phyloP scores from a whole-genome alignment of 1,140 invertebrate genomes.

The Capitella teleta region DNA sequence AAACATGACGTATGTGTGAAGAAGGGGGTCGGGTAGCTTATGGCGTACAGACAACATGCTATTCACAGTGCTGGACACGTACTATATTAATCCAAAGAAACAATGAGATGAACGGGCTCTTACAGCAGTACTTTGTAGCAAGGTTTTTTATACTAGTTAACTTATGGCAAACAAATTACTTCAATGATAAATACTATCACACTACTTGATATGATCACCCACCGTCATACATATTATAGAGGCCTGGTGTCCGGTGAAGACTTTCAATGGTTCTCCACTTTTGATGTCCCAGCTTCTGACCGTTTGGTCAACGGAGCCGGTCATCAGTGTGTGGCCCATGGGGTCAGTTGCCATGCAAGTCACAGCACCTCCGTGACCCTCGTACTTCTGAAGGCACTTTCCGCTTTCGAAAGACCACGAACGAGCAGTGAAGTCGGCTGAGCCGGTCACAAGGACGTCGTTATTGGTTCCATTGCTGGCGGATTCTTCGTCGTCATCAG shows the following conservation, averaged over 20 bases:
- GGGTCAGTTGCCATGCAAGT: constrained; percentile 45
- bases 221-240: constrained; percentile 46
- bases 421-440: constrained; percentile 44
- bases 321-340: constrained; percentile 41
- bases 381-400: constrained; percentile 40
- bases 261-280: constrained; percentile 37
- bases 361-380: constrained; percentile 44
- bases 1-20: no score
- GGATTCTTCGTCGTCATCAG: constrained; percentile 27
- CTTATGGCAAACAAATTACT: no score
- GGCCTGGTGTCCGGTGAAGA: constrained; percentile 45
- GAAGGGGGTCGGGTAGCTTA: no score
- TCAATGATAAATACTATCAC: no score
- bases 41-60: no score
- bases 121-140: no score
- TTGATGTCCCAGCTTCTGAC: constrained; percentile 45
- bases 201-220: no score
- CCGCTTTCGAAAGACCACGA: constrained; percentile 47
- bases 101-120: no score
- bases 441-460: constrained; percentile 45
- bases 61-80: no score
- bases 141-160: no score
- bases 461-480: constrained; percentile 22
- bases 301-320: constrained; percentile 43
- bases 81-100: no score